Evolutionary conservation across 2,113 vertebrate species (phyloP).

Genomic region (Rhabdomys dilectus): DNA sequence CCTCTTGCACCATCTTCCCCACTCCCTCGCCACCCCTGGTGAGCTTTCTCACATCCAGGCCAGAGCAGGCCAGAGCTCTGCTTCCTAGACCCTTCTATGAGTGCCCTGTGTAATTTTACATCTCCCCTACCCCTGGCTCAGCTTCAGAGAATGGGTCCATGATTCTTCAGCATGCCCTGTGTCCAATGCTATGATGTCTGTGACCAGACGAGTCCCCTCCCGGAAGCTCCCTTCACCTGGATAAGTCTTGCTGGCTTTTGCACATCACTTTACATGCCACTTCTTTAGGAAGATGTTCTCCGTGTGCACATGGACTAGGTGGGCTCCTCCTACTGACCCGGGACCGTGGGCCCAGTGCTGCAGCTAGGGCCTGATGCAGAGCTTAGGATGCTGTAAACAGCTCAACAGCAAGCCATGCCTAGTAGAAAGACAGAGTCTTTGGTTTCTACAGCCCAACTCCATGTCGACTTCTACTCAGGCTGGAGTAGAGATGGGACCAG

Average conservation of each 20-base stretch:
- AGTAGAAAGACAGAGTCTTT: background rate
- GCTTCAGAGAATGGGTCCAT: background rate
- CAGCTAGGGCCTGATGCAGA: background rate
- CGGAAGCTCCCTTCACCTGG: background rate
- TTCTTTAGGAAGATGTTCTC: background rate
- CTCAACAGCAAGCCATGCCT: background rate
- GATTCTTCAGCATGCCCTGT: accelerated
- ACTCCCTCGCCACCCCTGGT: too few species aligned
- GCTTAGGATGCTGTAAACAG: background rate
- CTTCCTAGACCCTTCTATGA: background rate
- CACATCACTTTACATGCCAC: background rate
- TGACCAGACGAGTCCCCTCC: background rate
- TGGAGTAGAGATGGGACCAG: background rate
- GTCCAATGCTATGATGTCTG: background rate
- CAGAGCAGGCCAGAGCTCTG: background rate
- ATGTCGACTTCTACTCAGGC: background rate
- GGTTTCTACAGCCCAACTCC: background rate
- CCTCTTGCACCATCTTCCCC: background rate
- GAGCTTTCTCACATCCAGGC: background rate
- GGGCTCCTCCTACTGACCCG: background rate
- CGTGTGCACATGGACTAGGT: background rate
- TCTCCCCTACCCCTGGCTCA: background rate
- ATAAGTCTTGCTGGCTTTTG: background rate
- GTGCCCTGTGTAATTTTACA: background rate
- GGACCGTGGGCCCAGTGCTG: background rate